phyloP scores from a whole-genome alignment of 1,140 invertebrate genomes.

The Leptinotarsa lineolata region DNA sequence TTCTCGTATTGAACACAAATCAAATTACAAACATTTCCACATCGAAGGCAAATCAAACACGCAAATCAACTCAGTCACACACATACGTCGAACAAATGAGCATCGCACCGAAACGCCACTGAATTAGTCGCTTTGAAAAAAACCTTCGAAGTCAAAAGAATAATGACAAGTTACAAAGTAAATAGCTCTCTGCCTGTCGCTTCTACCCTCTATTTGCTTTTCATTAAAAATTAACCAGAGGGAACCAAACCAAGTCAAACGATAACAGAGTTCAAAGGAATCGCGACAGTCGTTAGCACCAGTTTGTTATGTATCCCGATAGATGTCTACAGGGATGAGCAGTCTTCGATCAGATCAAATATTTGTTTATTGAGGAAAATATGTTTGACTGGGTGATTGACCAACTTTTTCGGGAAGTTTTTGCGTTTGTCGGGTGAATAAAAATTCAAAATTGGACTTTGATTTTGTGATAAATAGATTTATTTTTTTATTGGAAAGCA shows the following conservation, averaged over 20 bases:
- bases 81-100: no score
- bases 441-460: no score
- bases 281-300: neutral
- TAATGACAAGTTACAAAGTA: neutral
- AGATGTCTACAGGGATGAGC: neutral
- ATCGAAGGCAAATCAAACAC: no score
- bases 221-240: neutral
- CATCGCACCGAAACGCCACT: neutral
- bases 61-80: no score
- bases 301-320: neutral
- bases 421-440: no score
- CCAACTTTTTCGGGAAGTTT: no score
- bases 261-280: constrained; percentile 3
- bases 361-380: neutral
- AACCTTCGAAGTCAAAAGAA: neutral
- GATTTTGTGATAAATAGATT: no score
- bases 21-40: no score
- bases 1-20: no score
- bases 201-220: constrained; percentile 5
- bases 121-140: neutral
- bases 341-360: neutral
- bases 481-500: no score
- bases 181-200: neutral
- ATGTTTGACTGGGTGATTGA: neutral
- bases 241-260: neutral